Base-by-base conservation (phyloP, 2,888 invertebrate genomes). In the Hermaeophaga mercurialis region DNA sequence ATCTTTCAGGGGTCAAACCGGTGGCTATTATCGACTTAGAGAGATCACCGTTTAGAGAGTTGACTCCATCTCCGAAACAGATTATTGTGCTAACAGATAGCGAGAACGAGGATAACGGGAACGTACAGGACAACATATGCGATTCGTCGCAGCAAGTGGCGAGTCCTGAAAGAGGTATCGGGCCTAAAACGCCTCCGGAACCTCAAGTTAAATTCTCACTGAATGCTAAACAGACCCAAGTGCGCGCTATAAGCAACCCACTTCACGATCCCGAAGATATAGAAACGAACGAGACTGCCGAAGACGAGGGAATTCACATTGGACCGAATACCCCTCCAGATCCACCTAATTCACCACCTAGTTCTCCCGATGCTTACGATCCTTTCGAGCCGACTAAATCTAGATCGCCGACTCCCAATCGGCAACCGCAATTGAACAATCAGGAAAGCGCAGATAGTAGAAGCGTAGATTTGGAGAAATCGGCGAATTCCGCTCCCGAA, bases 351-450 rank as follows among this genome's bases (percentile, higher is more conserved):
- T 85, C 86, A 5, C 85, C 85, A 1, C 86, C 85, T 0, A 85
- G 85, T 59, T 86, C 90, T 9, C 90, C 90, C 0, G 91, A 91
- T 76, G 91, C 87, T 2, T 94, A 94, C 77, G 93, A 94, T 84
- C 94, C 94, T 1, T 94, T 92, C 77, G 93, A 94, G 77, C 94
- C 94, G 0, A 93, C 94, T 6, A 90, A 91, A 75, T 91, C 92
- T 0, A 79, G 88, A 14, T 87, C 88, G 9, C 85, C 84, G 0
- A 84, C 86, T 0, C 85, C 84, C 0, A 79, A 81, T 31, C 1
- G 43, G 8, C 46, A 45, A 47, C n/a, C 28, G 15, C 41, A 34
- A 17, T n/a, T 18, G 2, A 6, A 6, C 2, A 33, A 22, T 57
- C 69, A 67, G 52, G 69, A 63, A 49, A 64, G 45, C 36, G 41